Evolutionary conservation across 2,888 invertebrate genomes (phyloP).

Genomic region (Blomia tropicalis): DNA sequence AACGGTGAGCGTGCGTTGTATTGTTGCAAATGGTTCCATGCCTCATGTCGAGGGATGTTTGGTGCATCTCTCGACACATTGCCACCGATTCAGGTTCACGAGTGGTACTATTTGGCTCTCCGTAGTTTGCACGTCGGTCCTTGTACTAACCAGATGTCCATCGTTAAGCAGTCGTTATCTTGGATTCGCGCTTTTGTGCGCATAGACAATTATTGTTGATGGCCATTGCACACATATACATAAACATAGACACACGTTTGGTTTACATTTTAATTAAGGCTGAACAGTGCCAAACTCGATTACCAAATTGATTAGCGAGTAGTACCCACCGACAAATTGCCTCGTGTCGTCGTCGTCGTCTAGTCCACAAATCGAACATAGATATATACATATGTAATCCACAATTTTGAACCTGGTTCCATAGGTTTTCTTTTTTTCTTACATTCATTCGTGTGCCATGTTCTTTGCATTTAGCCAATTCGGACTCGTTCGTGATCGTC

Average conservation of each 20-base stretch:
- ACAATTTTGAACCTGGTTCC: background rate
- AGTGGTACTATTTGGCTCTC: background rate
- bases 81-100: background rate
- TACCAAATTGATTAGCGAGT: constrained; percentile 3
- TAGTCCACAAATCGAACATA: background rate
- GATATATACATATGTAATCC: background rate
- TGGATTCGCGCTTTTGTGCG: background rate
- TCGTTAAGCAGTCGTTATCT: constrained; percentile 2
- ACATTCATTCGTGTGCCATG: background rate
- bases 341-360: background rate
- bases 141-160: constrained; percentile 9
- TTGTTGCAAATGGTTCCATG: background rate
- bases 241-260: background rate
- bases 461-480: background rate
- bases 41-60: constrained; percentile 4
- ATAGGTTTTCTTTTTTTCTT: too few species aligned
- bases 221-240: constrained; percentile 1
- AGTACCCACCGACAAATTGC: background rate
- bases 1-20: background rate
- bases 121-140: background rate
- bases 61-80: constrained; percentile 1
- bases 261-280: constrained; percentile 9
- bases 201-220: constrained; percentile 6
- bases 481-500: background rate
- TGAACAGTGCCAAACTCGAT: constrained; percentile 6